Conservation (phyloP, 2,797 vertebrate species). For the Cephalopachus bancanus region DNA sequence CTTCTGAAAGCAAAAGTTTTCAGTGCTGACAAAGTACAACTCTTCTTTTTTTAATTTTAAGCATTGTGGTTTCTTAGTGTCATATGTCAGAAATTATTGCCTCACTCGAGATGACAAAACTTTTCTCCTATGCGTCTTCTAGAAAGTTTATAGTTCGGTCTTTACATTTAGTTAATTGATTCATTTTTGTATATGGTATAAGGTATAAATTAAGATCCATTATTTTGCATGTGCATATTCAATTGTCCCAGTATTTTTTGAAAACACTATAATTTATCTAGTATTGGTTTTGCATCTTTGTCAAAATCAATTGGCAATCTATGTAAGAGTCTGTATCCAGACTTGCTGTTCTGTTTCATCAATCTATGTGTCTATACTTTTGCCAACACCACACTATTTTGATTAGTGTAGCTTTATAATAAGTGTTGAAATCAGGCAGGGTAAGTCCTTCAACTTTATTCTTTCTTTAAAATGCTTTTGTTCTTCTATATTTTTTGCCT, state of each 20-base stretch:
- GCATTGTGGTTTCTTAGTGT: neutral
- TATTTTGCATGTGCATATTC: neutral
- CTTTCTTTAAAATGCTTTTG: neutral
- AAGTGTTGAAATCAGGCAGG: neutral
- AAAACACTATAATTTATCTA: neutral
- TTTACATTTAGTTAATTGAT: neutral
- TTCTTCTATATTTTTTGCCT: neutral
- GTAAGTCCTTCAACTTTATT: neutral
- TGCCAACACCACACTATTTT: neutral
- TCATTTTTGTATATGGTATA: neutral
- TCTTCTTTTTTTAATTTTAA: neutral
- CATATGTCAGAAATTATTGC: neutral
- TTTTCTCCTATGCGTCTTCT: neutral
- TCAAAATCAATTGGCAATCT: neutral
- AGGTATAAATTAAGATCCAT: neutral
- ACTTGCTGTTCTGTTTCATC: neutral
- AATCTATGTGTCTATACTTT: neutral
- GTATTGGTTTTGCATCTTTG: neutral
- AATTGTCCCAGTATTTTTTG: neutral
- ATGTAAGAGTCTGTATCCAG: no score
- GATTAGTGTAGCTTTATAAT: neutral
- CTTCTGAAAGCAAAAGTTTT: constrained; percentile 1
- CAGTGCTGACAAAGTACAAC: neutral
- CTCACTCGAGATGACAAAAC: neutral
- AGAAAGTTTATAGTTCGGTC: neutral